phyloP scores from a whole-genome alignment of 92 coral and sea anemone genomes.

The Phymanthus crucifer region DNA sequence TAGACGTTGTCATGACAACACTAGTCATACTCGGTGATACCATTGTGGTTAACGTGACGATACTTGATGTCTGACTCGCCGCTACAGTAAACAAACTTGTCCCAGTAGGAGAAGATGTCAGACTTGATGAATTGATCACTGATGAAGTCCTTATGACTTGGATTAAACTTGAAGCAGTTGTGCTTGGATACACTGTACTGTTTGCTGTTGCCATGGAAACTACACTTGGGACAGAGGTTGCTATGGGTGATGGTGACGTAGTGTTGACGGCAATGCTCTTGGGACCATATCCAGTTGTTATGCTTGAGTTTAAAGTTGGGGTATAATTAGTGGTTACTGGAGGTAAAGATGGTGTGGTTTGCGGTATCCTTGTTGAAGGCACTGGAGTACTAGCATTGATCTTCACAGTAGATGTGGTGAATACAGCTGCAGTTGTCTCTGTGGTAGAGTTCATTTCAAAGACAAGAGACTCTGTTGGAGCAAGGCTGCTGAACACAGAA shows the following conservation, averaged over 20 bases:
- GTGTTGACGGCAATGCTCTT: slow-evolving; percentile 1
- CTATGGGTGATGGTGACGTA: slow-evolving; percentile 6
- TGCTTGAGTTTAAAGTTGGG: slow-evolving; percentile 10
- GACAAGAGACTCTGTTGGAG: not conserved
- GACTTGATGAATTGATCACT: slow-evolving; percentile 10
- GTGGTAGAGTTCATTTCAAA: not conserved
- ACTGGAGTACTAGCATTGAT: not conserved
- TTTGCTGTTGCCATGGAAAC: slow-evolving; percentile 25
- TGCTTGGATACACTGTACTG: slow-evolving; percentile 21
- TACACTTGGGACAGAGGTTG: not conserved
- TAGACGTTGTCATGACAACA: slow-evolving; percentile 16
- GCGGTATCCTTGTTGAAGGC: not conserved
- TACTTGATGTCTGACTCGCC: not conserved
- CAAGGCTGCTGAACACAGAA: not conserved
- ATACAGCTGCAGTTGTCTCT: no score
- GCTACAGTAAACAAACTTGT: slow-evolving; percentile 1
- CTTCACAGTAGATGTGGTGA: not conserved
- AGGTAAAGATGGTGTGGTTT: not conserved
- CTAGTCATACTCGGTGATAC: slow-evolving; percentile 10
- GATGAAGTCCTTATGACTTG: not conserved
- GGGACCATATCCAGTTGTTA: slow-evolving; percentile 8
- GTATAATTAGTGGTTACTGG: slow-evolving; percentile 10
- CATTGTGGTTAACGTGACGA: not conserved
- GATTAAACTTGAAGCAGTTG: not conserved
- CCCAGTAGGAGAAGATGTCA: slow-evolving; percentile 6